A percentile compares a stretch with the other conserved stretches of the same genome.
Conservation (phyloP, 2,888 invertebrate genomes). For the Eupithecia pulchellata region DNA sequence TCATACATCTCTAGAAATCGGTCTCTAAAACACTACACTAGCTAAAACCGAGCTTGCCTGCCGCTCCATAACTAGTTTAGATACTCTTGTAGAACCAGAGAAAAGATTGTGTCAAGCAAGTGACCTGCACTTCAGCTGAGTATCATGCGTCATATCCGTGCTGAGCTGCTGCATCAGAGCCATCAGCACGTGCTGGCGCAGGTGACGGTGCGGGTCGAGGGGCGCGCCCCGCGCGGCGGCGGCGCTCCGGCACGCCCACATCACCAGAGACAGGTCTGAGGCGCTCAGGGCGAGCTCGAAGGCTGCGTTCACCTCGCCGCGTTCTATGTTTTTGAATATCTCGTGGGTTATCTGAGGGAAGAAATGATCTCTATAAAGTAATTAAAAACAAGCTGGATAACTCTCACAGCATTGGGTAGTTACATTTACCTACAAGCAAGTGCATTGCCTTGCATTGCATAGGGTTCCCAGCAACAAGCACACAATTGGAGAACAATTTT, state of each 20-base stretch:
- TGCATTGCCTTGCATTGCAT: no score
- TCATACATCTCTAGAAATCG: no score
- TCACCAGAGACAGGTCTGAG: slow-evolving; percentile 92
- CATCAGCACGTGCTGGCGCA: slow-evolving; percentile 93
- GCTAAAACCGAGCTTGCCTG: no score
- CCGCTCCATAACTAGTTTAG: no score
- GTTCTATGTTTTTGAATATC: slow-evolving; percentile 62
- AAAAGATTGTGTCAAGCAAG: not conserved
- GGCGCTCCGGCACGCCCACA: slow-evolving; percentile 93
- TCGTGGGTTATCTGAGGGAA: slow-evolving; percentile 64
- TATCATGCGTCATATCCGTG: slow-evolving; percentile 93
- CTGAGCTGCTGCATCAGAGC: slow-evolving; percentile 97
- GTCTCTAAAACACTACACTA: no score
- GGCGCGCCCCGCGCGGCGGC: slow-evolving; percentile 91
- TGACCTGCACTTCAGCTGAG: slow-evolving; percentile 80
- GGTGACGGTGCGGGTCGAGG: slow-evolving; percentile 88
- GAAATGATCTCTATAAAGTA: not conserved
- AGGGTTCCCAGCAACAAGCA: no score
- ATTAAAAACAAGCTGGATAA: not conserved
- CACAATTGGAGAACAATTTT: no score
- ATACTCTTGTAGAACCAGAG: not conserved
- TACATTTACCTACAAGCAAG: no score
- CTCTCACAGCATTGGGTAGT: not conserved
- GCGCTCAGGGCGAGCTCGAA: slow-evolving; percentile 95
- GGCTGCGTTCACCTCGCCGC: slow-evolving; percentile 91